Evolutionary conservation across 2,797 vertebrate genomes (phyloP).

Genomic region (Neosilurus hyrtlii): DNA sequence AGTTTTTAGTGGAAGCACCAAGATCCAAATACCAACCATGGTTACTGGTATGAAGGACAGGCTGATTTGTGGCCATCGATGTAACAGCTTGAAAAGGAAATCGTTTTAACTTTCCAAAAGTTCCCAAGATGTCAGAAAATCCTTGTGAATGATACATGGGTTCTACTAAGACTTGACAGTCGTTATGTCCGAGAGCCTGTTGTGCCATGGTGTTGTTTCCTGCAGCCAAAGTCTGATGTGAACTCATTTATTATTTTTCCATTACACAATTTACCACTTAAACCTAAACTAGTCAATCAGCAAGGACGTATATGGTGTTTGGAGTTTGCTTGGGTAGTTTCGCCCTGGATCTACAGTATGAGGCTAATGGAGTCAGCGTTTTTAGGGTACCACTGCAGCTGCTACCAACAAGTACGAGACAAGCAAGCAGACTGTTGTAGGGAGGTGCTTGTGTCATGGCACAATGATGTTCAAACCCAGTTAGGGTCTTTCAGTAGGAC

Average conservation of each 20-base stretch:
- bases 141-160: background rate
- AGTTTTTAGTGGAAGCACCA: background rate
- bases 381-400: background rate
- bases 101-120: background rate
- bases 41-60: background rate
- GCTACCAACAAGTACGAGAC: background rate
- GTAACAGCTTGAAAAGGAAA: background rate
- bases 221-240: background rate
- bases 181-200: background rate
- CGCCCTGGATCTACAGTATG: background rate
- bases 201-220: background rate
- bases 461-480: background rate
- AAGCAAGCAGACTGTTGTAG: background rate
- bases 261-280: constrained; percentile 2
- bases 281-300: background rate
- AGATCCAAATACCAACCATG: background rate
- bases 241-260: background rate
- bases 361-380: background rate
- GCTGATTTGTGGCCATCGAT: background rate
- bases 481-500: background rate
- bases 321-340: background rate
- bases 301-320: background rate
- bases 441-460: background rate
- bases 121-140: background rate
- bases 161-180: background rate